phyloP scores from a whole-genome alignment of 2,888 invertebrate genomes.

The Megamerina dolium region DNA sequence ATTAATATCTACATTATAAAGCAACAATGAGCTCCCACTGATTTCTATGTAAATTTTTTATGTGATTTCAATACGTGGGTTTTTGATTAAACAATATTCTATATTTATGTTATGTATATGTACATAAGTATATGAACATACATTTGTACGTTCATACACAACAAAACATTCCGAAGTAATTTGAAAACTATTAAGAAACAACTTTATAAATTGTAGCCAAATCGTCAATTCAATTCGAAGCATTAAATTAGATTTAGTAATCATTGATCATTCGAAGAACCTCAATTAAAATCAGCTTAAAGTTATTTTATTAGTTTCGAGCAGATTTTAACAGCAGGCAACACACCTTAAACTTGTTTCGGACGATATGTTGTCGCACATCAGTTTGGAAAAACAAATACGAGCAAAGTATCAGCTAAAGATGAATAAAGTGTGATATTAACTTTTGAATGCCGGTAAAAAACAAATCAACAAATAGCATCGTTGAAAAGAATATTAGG shows the following conservation, averaged over 20 bases:
- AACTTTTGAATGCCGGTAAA: constrained; percentile 31
- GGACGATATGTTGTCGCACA: not conserved
- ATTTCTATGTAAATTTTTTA: not conserved
- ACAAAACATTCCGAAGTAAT: constrained; percentile 8
- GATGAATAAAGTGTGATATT: constrained; percentile 38
- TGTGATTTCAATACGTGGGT: no score
- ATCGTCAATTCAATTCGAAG: constrained; percentile 5
- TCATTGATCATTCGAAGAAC: constrained; percentile 26
- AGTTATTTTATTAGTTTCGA: constrained; percentile 22
- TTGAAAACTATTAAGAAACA: constrained; percentile 15
- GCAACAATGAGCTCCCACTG: not conserved
- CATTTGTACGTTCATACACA: no score
- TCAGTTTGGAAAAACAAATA: constrained; percentile 2
- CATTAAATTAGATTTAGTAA: constrained; percentile 44
- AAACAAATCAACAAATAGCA: constrained; percentile 23
- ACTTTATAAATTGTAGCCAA: constrained; percentile 8
- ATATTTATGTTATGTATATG: no score
- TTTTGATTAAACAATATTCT: no score
- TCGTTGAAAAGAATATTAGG: constrained; percentile 22
- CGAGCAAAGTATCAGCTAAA: not conserved
- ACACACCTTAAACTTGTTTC: constrained; percentile 4
- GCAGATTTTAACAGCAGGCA: constrained; percentile 1
- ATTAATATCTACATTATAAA: constrained; percentile 11
- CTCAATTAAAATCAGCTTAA: constrained; percentile 42
- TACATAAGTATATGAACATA: no score